Evolutionary conservation across 2,113 vertebrate genomes (phyloP), one percentile per base, ranked within the genome.

Genomic region (Caranx melampygus): DNA sequence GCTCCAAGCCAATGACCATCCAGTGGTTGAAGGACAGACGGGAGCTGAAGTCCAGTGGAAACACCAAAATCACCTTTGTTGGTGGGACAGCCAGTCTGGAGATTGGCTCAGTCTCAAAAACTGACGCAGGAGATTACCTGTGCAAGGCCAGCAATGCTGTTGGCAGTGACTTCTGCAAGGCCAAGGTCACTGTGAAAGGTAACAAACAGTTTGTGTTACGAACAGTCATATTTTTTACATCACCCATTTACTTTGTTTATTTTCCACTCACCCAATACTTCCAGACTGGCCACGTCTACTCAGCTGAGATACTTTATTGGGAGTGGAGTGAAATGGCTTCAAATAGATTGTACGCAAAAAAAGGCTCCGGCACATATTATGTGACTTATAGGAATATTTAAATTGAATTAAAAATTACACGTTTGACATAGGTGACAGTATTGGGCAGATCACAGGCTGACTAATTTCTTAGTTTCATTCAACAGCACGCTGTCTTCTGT

Each of bases 11-110:
- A 0, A 92, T 99, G 45, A 96, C 86, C 49, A 91, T 98, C 87
- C 96, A 97, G 82, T 99, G 98, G 98, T 90, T 98, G 93, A 99
- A 97, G 87, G 95, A 97, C 91, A 95, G 94, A 64, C 89, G 89
- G 63, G 94, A 95, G 72, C 81, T 99, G 51, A 95, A 93, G 82
- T 92, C 96, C 71, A 95, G 95, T 2, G 94, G 95, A 74, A 96
- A 86, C 88, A 96, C 94, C 80, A 96, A 47, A 75, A 95, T 97
- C 87, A 96, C 95, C 11, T 99, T 97, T 92, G 92, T 87, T 60
- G 92, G 92, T 8, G 95, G 96, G 60, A 95, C 90, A 1, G 96
- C 97, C 33, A 85, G 94, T 61, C 91, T 99, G 84, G 96, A 97
- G 80, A 83, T 98, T 85, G 92, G 90, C 88, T 79, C 94, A 3